These are phyloP conservation scores for Procambarus clarkii DNA, from an alignment of 1,140 invertebrate species.

Conservation along the genomic window DNA sequence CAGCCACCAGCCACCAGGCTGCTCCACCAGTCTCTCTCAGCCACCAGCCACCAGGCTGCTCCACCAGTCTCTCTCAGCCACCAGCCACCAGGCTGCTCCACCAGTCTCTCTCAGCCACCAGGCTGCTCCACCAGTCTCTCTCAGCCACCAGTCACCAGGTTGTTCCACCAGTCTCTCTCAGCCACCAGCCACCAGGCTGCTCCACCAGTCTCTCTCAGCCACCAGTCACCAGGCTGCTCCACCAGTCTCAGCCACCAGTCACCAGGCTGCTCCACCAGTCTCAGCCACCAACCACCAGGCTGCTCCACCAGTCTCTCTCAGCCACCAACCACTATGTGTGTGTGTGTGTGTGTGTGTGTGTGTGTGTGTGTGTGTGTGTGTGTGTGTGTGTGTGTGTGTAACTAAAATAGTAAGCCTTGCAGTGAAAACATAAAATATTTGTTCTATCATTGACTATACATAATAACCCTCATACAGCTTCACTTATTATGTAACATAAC, in stretches of 20 bases:
- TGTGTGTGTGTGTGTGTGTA: neutral
- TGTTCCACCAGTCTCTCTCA: neutral
- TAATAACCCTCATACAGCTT: too few species aligned
- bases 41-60: neutral
- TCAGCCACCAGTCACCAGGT: neutral
- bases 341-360: neutral
- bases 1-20: neutral
- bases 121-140: neutral
- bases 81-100: too few species aligned
- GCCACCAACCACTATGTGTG: too few species aligned
- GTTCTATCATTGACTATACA: too few species aligned
- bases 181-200: neutral
- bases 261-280: neutral
- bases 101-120: neutral
- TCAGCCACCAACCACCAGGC: neutral
- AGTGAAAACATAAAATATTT: too few species aligned
- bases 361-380: neutral
- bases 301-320: neutral
- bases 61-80: neutral
- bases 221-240: neutral
- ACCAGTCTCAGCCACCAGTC: neutral
- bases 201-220: neutral
- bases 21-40: neutral
- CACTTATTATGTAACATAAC: too few species aligned
- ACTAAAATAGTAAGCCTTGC: too few species aligned